Percentiles rank a stretch among this genome's conserved stretches.
These are phyloP conservation scores for Syngnathus rostellatus DNA, from an alignment of 2,797 vertebrate genomes.

Conservation along the genomic window DNA sequence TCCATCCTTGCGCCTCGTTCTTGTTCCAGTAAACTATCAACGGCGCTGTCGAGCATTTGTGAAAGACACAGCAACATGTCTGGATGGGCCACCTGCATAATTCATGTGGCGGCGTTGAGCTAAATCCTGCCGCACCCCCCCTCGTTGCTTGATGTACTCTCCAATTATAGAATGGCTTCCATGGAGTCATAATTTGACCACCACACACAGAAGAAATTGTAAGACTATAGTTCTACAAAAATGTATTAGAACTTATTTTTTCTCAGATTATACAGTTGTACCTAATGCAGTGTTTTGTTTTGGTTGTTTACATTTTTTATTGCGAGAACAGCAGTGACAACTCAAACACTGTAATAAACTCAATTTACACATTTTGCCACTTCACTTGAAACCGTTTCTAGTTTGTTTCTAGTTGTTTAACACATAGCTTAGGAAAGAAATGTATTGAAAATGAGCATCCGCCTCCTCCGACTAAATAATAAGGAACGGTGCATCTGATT, in stretches of 20 bases:
- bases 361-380: too few relatives aligned
- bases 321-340: too few relatives aligned
- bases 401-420: too few relatives aligned
- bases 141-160: constrained; percentile 17
- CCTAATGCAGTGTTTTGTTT: too few relatives aligned
- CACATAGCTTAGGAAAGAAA: too few relatives aligned
- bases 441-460: too few relatives aligned
- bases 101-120: constrained; percentile 50
- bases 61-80: constrained; percentile 52
- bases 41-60: constrained; percentile 49
- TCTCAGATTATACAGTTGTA: too few relatives aligned
- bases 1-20: background rate
- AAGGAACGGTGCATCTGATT: constrained; percentile 2
- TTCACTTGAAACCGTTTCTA: too few relatives aligned
- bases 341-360: too few relatives aligned
- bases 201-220: background rate
- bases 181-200: constrained; percentile 36
- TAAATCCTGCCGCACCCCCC: constrained; percentile 30
- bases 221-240: too few relatives aligned
- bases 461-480: background rate
- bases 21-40: constrained; percentile 29
- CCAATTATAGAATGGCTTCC: constrained; percentile 39
- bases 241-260: too few relatives aligned
- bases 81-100: constrained; percentile 54
- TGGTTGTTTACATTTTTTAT: too few relatives aligned